These are phyloP conservation scores for Puffinus mauretanicus DNA, from an alignment of 2,113 vertebrate species.

Conservation along the genomic window DNA sequence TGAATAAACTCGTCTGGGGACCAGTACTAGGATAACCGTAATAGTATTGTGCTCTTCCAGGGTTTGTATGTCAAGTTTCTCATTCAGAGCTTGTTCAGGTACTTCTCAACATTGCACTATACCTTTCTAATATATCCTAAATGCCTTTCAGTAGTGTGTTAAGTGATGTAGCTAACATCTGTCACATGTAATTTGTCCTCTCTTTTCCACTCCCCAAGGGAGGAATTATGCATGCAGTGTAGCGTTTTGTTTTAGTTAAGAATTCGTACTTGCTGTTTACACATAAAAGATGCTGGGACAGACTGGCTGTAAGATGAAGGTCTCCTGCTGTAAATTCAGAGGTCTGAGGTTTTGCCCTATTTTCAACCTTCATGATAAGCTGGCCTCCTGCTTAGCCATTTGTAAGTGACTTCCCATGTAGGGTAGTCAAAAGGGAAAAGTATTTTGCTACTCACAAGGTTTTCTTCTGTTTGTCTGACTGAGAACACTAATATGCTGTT, in stretches of 20 bases:
- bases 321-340: neutral
- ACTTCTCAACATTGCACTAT: neutral
- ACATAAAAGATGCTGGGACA: neutral
- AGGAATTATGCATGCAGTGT: slow-evolving; percentile 30
- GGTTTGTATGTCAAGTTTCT: neutral
- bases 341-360: neutral
- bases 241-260: slow-evolving; percentile 35
- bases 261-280: slow-evolving; percentile 10
- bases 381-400: neutral
- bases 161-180: slow-evolving; percentile 61
- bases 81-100: slow-evolving; percentile 14
- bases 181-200: slow-evolving; percentile 47
- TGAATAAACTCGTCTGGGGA: neutral
- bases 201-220: slow-evolving; percentile 32
- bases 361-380: neutral
- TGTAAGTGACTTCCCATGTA: neutral
- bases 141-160: slow-evolving; percentile 32
- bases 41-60: neutral
- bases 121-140: slow-evolving; percentile 19
- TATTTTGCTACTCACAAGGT: neutral
- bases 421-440: neutral
- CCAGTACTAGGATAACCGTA: neutral
- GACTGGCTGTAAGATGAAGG: neutral
- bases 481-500: neutral
- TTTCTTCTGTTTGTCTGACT: neutral